A percentile compares a stretch with the other conserved stretches of the same genome.
These are phyloP conservation scores for Orgyia antiqua DNA, from an alignment of 2,888 invertebrate species.

Conservation along the genomic window DNA sequence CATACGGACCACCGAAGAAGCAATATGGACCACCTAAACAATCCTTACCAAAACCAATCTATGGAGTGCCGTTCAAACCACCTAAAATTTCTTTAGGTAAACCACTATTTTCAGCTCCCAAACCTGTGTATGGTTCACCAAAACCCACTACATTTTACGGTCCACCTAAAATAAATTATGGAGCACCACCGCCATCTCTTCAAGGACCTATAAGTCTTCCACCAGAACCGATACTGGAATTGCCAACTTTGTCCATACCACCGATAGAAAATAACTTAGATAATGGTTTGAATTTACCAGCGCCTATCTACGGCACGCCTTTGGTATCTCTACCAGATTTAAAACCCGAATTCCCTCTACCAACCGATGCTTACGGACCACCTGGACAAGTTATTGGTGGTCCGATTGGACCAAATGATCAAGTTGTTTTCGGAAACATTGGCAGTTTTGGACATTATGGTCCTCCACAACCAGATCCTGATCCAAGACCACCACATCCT, in stretches of 20 bases:
- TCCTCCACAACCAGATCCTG: slow-evolving; percentile 78
- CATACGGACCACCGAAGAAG: slow-evolving; percentile 55
- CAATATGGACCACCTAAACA: slow-evolving; percentile 51
- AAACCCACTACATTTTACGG: slow-evolving; percentile 9
- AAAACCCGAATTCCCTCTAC: slow-evolving; percentile 66
- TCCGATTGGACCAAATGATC: slow-evolving; percentile 56
- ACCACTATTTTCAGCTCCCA: slow-evolving; percentile 18
- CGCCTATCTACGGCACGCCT: slow-evolving; percentile 65
- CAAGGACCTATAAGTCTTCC: slow-evolving; percentile 1
- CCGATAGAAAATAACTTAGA: slow-evolving; percentile 34
- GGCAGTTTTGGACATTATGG: slow-evolving; percentile 69
- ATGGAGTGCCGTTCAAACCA: slow-evolving; percentile 53
- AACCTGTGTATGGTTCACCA: slow-evolving; percentile 21
- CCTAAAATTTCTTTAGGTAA: slow-evolving; percentile 47
- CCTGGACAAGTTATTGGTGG: slow-evolving; percentile 62
- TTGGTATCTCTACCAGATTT: slow-evolving; percentile 50
- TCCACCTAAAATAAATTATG: not conserved
- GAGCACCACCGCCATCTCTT: not conserved
- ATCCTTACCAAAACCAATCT: slow-evolving; percentile 38
- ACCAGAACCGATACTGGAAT: slow-evolving; percentile 17
- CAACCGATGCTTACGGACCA: slow-evolving; percentile 65
- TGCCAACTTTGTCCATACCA: slow-evolving; percentile 10
- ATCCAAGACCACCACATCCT: slow-evolving; percentile 80
- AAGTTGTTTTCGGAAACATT: slow-evolving; percentile 54
- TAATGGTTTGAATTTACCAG: slow-evolving; percentile 51